Evolutionary conservation across 2,797 vertebrate genomes (phyloP).

Genomic region (Octomys mimax): DNA sequence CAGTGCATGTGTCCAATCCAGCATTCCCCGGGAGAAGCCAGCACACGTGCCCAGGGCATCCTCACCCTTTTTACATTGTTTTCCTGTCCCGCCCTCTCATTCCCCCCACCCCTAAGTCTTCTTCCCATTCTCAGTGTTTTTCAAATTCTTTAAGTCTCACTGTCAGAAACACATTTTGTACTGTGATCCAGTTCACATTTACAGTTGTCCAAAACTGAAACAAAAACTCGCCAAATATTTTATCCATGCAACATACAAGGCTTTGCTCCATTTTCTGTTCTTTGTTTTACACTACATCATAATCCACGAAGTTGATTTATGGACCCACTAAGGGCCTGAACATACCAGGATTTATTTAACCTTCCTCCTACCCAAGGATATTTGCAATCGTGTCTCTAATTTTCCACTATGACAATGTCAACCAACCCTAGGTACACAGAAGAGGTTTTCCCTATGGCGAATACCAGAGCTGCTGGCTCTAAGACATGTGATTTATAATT

Average conservation of each 20-base stretch:
- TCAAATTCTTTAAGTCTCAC: background rate
- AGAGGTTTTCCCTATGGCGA: background rate
- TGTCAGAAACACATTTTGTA: background rate
- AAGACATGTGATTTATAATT: background rate
- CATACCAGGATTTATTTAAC: background rate
- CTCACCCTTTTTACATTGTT: background rate
- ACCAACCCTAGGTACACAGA: rapidly evolving
- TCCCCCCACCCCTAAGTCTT: background rate
- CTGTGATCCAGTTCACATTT: slow-evolving; percentile 44
- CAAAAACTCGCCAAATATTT: slow-evolving; percentile 20
- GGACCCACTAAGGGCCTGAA: background rate
- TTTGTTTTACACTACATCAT: background rate
- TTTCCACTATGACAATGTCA: background rate
- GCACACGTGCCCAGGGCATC: background rate
- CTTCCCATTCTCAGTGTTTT: background rate
- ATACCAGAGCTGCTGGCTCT: background rate
- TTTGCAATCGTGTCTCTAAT: background rate
- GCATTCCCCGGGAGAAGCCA: too few relatives aligned
- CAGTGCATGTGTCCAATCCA: background rate
- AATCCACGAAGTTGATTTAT: background rate
- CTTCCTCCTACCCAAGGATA: background rate
- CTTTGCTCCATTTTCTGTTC: background rate
- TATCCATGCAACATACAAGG: background rate
- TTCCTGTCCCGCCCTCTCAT: background rate
- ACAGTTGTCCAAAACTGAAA: slow-evolving; percentile 53